A percentile compares a stretch with the other conserved stretches of the same genome.
Conservation (phyloP, 2,888 invertebrate genomes). For the Epsilonema sp. region DNA sequence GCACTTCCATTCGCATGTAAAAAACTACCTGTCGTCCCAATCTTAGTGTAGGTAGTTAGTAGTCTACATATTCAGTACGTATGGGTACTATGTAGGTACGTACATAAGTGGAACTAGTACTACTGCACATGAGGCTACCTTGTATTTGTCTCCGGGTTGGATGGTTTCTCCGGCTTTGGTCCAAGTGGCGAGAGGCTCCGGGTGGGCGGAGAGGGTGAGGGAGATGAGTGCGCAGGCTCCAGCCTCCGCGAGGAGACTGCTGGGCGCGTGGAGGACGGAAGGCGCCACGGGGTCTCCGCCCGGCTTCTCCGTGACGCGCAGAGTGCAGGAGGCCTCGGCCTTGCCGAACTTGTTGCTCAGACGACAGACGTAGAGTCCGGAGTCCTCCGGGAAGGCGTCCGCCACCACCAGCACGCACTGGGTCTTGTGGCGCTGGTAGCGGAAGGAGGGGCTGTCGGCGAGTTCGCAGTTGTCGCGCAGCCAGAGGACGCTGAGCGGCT, state of each 20-base stretch:
- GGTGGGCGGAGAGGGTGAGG: conserved; percentile 2
- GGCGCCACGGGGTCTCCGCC: neutral
- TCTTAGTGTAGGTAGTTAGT: too few relatives aligned
- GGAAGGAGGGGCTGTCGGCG: conserved; percentile 17
- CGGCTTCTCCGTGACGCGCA: neutral
- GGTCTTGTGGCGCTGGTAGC: conserved; percentile 8
- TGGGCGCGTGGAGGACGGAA: neutral
- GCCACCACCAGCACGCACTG: conserved; percentile 16
- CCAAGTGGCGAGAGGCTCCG: conserved; percentile 8
- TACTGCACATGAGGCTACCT: neutral
- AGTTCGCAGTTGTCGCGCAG: conserved; percentile 18
- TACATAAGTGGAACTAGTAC: neutral
- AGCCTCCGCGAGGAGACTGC: conserved; percentile 3
- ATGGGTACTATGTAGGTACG: too few relatives aligned
- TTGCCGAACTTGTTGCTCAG: neutral
- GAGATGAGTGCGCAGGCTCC: conserved; percentile 2
- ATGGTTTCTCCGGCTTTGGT: neutral
- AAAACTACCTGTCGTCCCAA: too few relatives aligned
- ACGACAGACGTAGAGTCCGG: conserved; percentile 11
- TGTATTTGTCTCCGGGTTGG: conserved; percentile 5
- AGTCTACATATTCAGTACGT: too few relatives aligned
- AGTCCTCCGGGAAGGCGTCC: conserved; percentile 27
- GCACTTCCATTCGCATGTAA: too few relatives aligned
- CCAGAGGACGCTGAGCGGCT: conserved; percentile 23
- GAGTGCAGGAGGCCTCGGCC: neutral